Evolutionary conservation across 30 jellyfish, hydroid and myxozoan genomes (phyloP).

Genomic region (Rhopilema esculentum): DNA sequence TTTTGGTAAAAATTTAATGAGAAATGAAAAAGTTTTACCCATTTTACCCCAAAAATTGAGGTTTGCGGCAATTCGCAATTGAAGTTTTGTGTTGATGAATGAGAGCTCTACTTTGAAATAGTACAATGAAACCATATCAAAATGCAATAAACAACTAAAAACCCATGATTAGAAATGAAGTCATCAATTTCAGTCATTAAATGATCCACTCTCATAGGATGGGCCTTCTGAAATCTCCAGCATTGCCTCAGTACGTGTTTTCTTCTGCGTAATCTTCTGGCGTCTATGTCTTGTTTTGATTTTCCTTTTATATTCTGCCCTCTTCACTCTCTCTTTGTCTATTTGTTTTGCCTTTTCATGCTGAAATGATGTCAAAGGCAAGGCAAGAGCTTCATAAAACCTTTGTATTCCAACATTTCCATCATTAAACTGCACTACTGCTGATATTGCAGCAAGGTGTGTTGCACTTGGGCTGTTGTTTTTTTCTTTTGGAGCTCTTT

Average conservation of each 20-base stretch:
- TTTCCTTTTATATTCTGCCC: neutral
- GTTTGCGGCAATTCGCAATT: neutral
- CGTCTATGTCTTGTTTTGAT: neutral
- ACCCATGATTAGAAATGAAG: neutral
- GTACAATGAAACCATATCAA: neutral
- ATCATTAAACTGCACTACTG: slow-evolving; percentile 9
- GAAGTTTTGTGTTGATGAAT: neutral
- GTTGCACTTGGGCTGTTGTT: neutral
- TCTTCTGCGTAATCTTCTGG: neutral
- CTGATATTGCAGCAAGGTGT: slow-evolving; percentile 11
- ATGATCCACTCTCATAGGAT: slow-evolving; percentile 6
- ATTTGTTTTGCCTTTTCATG: neutral
- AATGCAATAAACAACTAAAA: neutral
- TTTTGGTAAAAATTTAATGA: neutral
- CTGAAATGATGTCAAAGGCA: neutral
- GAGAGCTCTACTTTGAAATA: neutral
- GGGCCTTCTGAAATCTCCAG: neutral
- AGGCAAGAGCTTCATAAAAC: neutral
- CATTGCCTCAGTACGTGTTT: neutral
- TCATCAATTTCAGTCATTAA: slow-evolving; percentile 13
- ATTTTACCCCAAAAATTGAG: neutral
- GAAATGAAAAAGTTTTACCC: neutral
- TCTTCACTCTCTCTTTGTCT: slow-evolving; percentile 11
- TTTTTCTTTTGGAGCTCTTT: slow-evolving; percentile 17
- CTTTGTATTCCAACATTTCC: neutral